Base-by-base conservation (phyloP, 1,140 invertebrate species). In the Oppia nitens region DNA sequence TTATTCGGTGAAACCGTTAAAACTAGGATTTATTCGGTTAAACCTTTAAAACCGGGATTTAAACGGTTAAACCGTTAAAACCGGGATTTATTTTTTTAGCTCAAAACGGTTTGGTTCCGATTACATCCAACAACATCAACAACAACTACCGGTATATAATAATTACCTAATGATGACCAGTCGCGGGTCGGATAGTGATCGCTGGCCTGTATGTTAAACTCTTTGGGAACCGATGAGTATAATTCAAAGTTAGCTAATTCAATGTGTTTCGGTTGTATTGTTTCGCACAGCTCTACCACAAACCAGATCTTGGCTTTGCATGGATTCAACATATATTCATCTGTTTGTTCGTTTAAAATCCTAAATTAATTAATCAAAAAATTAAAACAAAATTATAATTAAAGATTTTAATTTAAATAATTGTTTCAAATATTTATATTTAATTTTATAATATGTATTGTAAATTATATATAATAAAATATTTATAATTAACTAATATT, bases 251-350 rank as follows among this genome's bases (percentile, higher is more conserved):
- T 99, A 12, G 92, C 95, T 55, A 98, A 75, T 66, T 98, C 92
- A 61, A 98, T 83, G 71, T 74, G 66, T 49, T 87, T 83, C 0
- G 88, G 85, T 75, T 95, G 91, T 58, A 99, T 86, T 1, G 90
- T 85, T 69, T 98, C 95, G 71, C 96, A 99, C 0, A 98, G 77
- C 73, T 99, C 94, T 1, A 98, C 83, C 21, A 97, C 82, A 71
- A 99, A 93, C 90, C 93, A 95, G 56, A 90, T 85, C 63, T 74
- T 72, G 45, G 75, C 72, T 63, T 76, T 73, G 71, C 95, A 99
- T 3, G 89, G 87, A 70, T 95, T 98, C 24, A 98, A 76, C 83
- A 98, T 90, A 67, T 99, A 99, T 69, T 98, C 94, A 71, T 99
- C 96, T 60, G 82, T 79, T 29, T 84, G 86, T 1, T 84, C 81